phyloP scores from a whole-genome alignment of 2,888 invertebrate genomes.

The Caenorhabditis wallacei region DNA sequence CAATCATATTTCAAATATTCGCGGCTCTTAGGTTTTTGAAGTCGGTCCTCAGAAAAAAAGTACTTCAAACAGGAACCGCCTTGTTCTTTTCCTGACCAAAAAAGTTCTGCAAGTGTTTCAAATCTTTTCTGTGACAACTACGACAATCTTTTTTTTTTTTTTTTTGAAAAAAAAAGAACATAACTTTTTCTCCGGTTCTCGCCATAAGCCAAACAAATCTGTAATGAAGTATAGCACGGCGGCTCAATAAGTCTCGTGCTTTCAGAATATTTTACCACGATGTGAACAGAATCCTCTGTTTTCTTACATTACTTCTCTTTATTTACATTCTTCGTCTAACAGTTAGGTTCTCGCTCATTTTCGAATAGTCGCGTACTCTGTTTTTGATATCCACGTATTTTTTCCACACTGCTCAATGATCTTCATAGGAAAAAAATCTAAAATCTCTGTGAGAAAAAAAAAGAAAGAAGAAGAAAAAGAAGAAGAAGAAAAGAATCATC shows the following conservation, averaged over 20 bases:
- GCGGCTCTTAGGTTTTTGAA: conserved; percentile 46
- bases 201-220: conserved; percentile 21
- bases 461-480: background rate
- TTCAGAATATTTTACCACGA: conserved; percentile 44
- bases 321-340: background rate
- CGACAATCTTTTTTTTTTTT: conserved; percentile 16
- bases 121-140: background rate
- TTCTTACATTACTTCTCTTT: background rate
- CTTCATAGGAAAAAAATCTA: conserved; percentile 30
- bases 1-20: conserved; percentile 60
- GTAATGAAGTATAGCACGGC: conserved; percentile 35
- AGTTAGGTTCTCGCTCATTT: background rate
- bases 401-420: conserved; percentile 34
- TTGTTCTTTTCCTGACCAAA: conserved; percentile 27
- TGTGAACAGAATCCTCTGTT: conserved; percentile 10
- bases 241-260: conserved; percentile 7
- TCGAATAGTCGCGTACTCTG: background rate
- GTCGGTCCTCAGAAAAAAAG: conserved; percentile 42
- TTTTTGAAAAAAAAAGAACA: conserved; percentile 1
- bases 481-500: conserved; percentile 9
- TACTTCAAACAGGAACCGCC: conserved; percentile 55
- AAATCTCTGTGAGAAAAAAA: conserved; percentile 37
- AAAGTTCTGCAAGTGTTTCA: conserved; percentile 40
- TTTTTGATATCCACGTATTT: conserved; percentile 12
- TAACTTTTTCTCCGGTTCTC: conserved; percentile 10